Percentiles rank a stretch among this genome's conserved stretches.
phyloP scores from a whole-genome alignment of 2,113 vertebrate species.

The Bubo blakistoni region DNA sequence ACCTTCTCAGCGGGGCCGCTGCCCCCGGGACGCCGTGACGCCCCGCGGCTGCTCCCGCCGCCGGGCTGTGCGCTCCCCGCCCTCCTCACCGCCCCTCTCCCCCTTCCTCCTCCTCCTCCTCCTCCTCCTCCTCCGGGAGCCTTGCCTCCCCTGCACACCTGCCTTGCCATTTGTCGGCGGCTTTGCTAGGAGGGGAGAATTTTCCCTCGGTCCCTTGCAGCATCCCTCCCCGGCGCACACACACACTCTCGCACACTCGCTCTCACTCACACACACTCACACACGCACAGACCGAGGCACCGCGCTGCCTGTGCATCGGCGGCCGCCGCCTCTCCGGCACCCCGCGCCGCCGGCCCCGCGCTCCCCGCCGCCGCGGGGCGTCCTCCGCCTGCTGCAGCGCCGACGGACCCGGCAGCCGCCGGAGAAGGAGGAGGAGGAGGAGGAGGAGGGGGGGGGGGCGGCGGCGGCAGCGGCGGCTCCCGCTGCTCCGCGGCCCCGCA shows the following conservation, averaged over 20 bases:
- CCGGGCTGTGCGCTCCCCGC: background rate
- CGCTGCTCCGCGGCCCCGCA: background rate
- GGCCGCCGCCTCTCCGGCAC: slow-evolving; percentile 49
- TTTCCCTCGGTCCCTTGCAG: slow-evolving; percentile 71
- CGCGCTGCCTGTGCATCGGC: slow-evolving; percentile 38
- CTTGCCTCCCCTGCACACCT: slow-evolving; percentile 23
- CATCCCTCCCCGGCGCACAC: slow-evolving; percentile 13
- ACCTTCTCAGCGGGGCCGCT: background rate
- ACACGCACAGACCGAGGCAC: background rate
- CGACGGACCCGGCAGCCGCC: background rate
- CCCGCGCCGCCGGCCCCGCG: background rate
- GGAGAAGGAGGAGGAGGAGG: background rate
- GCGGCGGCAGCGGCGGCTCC: slow-evolving; percentile 8
- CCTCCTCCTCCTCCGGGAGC: background rate
- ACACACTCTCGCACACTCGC: background rate
- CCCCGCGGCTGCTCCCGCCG: background rate
- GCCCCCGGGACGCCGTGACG: background rate
- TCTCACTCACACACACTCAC: background rate
- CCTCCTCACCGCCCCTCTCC: background rate
- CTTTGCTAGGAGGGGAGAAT: slow-evolving; percentile 54
- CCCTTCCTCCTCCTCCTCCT: background rate
- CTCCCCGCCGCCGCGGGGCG: slow-evolving; percentile 68
- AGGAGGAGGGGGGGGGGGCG: background rate
- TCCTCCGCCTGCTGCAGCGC: slow-evolving; percentile 64
- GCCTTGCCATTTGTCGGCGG: slow-evolving; percentile 40